phyloP scores from a whole-genome alignment of 2,113 vertebrate genomes.

The Thryonomys swinderianus region DNA sequence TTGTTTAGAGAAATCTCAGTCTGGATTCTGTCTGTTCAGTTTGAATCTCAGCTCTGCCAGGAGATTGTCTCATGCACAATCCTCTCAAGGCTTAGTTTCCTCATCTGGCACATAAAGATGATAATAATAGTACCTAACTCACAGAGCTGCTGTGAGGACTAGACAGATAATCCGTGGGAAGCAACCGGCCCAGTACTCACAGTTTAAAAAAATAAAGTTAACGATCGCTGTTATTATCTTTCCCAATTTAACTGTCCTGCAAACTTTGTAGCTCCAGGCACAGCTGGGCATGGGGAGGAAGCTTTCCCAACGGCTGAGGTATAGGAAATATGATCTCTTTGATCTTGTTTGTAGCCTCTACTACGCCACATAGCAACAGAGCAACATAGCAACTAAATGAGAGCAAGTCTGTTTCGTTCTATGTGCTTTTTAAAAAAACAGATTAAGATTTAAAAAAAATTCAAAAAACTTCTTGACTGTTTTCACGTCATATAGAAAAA shows the following conservation, averaged over 20 bases:
- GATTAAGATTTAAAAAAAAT: neutral
- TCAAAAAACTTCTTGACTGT: neutral
- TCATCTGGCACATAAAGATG: neutral
- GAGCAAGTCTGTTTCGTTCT: neutral
- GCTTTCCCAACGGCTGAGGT: constrained; percentile 67
- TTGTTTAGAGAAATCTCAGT: neutral
- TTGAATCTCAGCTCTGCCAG: neutral
- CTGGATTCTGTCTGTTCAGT: neutral
- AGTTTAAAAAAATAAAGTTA: neutral
- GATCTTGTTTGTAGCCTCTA: constrained; percentile 64
- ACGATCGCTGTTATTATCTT: neutral
- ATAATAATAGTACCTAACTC: neutral
- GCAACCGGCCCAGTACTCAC: neutral
- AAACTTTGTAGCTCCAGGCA: neutral
- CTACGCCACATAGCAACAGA: constrained; percentile 72
- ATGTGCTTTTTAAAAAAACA: neutral
- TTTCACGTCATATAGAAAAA: neutral
- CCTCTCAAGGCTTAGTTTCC: neutral
- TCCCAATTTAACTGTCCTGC: neutral
- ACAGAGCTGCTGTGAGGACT: neutral
- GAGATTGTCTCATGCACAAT: neutral
- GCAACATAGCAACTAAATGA: constrained; percentile 34
- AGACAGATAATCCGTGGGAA: neutral
- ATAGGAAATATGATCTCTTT: constrained; percentile 77
- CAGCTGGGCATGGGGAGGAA: constrained; percentile 15